Evolutionary conservation across 2,888 invertebrate genomes (phyloP).

Genomic region (Drosophila mimica): DNA sequence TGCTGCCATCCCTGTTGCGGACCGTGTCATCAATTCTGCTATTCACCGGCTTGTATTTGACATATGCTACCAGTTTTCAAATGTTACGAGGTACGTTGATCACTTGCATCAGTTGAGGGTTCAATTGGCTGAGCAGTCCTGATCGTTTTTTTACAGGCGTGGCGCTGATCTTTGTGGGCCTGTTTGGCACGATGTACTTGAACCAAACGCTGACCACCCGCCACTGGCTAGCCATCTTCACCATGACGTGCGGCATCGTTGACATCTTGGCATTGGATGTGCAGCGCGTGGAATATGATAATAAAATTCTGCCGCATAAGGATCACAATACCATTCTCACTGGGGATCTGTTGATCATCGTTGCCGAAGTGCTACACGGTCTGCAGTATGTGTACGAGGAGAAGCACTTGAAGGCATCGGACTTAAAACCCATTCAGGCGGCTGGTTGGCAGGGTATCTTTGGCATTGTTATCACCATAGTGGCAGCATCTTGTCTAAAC

Average conservation of each 20-base stretch:
- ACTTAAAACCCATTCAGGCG: constrained; percentile 95
- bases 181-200: constrained; percentile 93
- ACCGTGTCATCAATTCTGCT: constrained; percentile 94
- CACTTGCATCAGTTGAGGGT: background rate
- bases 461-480: constrained; percentile 88
- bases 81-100: constrained; percentile 92
- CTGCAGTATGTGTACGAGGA: constrained; percentile 98
- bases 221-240: constrained; percentile 92
- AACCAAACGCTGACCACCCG: constrained; percentile 87
- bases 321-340: constrained; percentile 91
- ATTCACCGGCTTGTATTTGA: constrained; percentile 96
- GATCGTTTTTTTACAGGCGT: constrained; percentile 86
- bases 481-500: constrained; percentile 92
- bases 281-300: constrained; percentile 80
- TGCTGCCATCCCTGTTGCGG: constrained; percentile 95
- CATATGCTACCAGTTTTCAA: constrained; percentile 97
- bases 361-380: constrained; percentile 93
- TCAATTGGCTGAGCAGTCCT: constrained; percentile 4
- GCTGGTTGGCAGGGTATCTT: constrained; percentile 97
- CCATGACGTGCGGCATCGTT: constrained; percentile 89
- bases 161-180: constrained; percentile 94
- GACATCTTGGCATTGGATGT: constrained; percentile 91
- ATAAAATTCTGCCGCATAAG: constrained; percentile 49
- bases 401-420: constrained; percentile 92
- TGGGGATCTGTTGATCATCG: constrained; percentile 91